phyloP scores from a whole-genome alignment of 2,113 vertebrate species.

The Coptodon rendalli region DNA sequence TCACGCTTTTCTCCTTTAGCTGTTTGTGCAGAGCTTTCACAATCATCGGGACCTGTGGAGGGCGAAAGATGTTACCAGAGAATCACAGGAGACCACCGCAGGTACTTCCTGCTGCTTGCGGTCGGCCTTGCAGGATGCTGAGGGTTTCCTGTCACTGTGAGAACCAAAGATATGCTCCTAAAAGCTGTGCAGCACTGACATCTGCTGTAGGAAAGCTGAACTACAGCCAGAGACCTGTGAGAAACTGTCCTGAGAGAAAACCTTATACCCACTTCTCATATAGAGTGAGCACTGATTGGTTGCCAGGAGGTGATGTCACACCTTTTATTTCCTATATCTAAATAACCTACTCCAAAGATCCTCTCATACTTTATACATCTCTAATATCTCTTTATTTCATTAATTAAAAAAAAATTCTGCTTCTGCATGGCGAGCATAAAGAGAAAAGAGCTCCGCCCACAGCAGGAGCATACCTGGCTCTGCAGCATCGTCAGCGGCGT shows the following conservation, averaged over 20 bases:
- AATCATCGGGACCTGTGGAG: constrained; percentile 89
- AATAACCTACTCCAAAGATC: neutral
- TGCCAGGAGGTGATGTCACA: neutral
- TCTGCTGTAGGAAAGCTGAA: neutral
- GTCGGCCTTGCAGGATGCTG: neutral
- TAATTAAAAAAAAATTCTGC: neutral
- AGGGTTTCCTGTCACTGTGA: neutral
- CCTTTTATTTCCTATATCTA: neutral
- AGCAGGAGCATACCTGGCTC: constrained; percentile 79
- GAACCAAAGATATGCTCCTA: neutral
- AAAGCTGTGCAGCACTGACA: neutral
- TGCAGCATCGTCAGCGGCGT: constrained; percentile 97
- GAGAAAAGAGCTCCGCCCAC: neutral
- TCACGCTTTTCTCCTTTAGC: constrained; percentile 98
- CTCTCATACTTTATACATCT: neutral
- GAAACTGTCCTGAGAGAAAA: neutral
- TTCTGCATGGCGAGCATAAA: neutral
- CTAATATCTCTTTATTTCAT: neutral
- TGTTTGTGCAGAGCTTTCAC: constrained; percentile 97
- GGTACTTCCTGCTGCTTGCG: neutral
- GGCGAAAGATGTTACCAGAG: neutral
- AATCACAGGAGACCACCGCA: neutral
- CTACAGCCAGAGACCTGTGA: neutral
- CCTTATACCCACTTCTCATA: neutral
- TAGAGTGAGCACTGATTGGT: neutral